Percentiles rank a stretch among this genome's conserved stretches.
These are phyloP conservation scores for Urocynchramus pylzowi DNA, from an alignment of 2,113 vertebrate genomes.

Conservation along the genomic window DNA sequence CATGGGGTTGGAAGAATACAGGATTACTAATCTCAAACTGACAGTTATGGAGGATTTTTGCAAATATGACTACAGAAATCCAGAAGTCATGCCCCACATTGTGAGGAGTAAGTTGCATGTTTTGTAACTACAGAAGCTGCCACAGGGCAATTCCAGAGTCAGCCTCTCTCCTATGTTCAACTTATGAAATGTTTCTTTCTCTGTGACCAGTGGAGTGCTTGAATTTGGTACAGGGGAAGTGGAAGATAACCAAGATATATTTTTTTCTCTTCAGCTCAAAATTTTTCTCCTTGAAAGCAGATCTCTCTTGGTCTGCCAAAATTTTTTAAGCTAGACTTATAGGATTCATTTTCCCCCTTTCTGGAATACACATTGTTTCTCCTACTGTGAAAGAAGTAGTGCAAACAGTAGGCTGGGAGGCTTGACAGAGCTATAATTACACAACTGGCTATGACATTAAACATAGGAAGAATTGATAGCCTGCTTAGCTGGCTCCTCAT, in stretches of 20 bases:
- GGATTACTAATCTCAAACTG: background rate
- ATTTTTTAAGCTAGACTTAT: slow-evolving; percentile 11
- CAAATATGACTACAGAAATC: background rate
- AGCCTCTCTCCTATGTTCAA: background rate
- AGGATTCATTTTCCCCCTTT: background rate
- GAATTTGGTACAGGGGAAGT: background rate
- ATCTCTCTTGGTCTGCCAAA: background rate
- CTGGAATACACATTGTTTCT: slow-evolving; percentile 18
- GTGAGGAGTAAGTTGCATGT: background rate
- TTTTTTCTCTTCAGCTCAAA: background rate
- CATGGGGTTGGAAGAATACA: background rate
- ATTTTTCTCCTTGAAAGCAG: slow-evolving; percentile 17
- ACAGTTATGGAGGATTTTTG: background rate
- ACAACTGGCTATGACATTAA: background rate
- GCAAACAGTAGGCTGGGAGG: slow-evolving; percentile 44
- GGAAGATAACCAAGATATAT: background rate
- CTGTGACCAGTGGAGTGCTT: background rate
- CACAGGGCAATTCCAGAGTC: background rate
- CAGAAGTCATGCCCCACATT: background rate
- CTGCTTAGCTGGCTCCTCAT: slow-evolving; percentile 14
- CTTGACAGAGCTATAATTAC: slow-evolving; percentile 47
- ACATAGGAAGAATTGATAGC: slow-evolving; percentile 39
- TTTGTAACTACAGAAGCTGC: background rate
- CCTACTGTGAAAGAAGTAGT: slow-evolving; percentile 20
- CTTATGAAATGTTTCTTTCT: background rate